phyloP scores from a whole-genome alignment of 2,888 invertebrate species.

The Buathra laborator region DNA sequence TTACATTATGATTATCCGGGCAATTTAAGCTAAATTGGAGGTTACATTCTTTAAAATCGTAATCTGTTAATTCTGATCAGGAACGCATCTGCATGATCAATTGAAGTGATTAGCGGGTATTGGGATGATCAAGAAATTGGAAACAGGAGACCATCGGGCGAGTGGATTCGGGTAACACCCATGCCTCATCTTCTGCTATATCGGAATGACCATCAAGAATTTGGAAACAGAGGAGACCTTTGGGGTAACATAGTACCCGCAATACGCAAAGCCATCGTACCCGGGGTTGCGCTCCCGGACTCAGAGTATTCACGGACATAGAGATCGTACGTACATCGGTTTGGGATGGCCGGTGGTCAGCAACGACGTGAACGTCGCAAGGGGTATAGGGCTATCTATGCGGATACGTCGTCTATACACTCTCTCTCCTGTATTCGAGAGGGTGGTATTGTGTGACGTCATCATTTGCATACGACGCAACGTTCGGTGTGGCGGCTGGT shows the following conservation, averaged over 20 bases:
- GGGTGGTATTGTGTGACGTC: constrained; percentile 83
- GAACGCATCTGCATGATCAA: background rate
- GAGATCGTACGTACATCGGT: constrained; percentile 56
- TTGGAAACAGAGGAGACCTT: constrained; percentile 44
- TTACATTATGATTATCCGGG: background rate
- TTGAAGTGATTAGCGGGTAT: background rate
- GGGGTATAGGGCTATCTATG: constrained; percentile 75
- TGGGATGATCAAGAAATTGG: constrained; percentile 6
- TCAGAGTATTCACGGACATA: constrained; percentile 57
- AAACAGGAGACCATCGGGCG: background rate
- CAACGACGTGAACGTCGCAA: constrained; percentile 57
- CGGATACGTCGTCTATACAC: constrained; percentile 77
- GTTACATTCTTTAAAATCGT: background rate
- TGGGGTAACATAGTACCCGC: constrained; percentile 37
- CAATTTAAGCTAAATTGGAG: background rate
- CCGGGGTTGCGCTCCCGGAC: constrained; percentile 40
- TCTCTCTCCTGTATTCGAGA: constrained; percentile 75
- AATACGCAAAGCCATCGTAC: constrained; percentile 39
- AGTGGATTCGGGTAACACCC: background rate
- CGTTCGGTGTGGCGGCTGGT: constrained; percentile 64
- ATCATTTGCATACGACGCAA: constrained; percentile 84
- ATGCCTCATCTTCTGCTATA: constrained; percentile 11
- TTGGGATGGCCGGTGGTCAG: constrained; percentile 54
- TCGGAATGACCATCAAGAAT: constrained; percentile 41
- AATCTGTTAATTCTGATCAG: background rate